Base-by-base conservation (phyloP, 2,797 vertebrate species). In the Mus caroli region DNA sequence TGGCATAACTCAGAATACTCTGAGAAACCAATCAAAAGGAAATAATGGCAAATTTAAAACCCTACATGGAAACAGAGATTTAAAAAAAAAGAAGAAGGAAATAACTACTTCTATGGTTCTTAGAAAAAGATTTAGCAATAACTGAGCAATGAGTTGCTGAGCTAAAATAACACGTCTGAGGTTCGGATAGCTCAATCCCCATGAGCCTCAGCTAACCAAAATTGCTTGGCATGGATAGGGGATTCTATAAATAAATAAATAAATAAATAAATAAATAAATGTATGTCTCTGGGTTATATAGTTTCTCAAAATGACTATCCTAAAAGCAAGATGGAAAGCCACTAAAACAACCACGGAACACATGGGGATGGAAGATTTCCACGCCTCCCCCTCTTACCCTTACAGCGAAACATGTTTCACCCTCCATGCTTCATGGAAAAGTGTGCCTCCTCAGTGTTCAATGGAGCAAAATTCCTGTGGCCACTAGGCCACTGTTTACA, bases 181-280 rank as follows among this genome's bases (percentile, higher is more conserved):
- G 97, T 96, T 98, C 50, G 91, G 89, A 94, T 98, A 98, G 97
- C 98, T 97, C 15, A 0, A 92, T 93, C 31, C 97, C 97, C 98
- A 97, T 83, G 96, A 97, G 96, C 96, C 97, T 98, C 97, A 97
- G 93, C 95, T 77, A 96, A 95, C 92, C 95, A 93, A 96, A 96
- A 97, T 91, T 96, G 92, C 91, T 97, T 40, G 97, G 96, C 62
- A 96, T 87, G 22, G 22, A 19, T 34, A 96, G 89, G 94, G 80
- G 92, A 96, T 97, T 96, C 62, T 46, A 46, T 46, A 50, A 76
- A 71, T 37, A 37, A 76, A 73, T 40, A 73, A 71, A 69, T 34
- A 67, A 17, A 67, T 34, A 67, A 17, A 69, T 69, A 69, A 12
- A 75, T 75, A 43, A 24, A 26, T 46, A 76, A 31, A 77, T 46